Percentiles rank a stretch among this genome's conserved stretches.
phyloP scores from a whole-genome alignment of 2,797 vertebrate species.

The Mus caroli region DNA sequence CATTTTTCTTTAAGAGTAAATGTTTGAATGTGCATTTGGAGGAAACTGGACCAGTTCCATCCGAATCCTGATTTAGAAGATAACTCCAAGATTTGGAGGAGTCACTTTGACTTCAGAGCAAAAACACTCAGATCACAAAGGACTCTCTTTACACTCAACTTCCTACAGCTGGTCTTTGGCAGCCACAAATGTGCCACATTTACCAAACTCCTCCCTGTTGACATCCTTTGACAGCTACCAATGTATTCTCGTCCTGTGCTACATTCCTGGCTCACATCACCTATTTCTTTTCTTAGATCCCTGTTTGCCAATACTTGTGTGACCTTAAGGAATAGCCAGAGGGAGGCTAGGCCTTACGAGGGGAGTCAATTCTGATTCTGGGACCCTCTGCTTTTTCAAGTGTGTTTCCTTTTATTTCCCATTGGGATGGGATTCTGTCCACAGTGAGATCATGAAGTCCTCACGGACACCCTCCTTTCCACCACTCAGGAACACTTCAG shows the following conservation, averaged over 20 bases:
- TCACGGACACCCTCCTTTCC: not conserved
- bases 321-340: not conserved
- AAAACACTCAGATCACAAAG: not conserved
- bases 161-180: not conserved
- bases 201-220: not conserved
- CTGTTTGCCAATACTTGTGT: not conserved
- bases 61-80: conserved; percentile 17
- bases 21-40: conserved; percentile 14
- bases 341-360: not conserved
- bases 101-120: conserved; percentile 48
- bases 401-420: not conserved
- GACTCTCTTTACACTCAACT: conserved; percentile 2
- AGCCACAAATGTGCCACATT: not conserved
- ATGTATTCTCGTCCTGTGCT: not conserved
- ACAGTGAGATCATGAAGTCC: not conserved
- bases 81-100: conserved; percentile 21
- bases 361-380: not conserved
- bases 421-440: not conserved
- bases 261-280: not conserved
- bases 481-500: not conserved
- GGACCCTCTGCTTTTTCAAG: not conserved
- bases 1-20: conserved; percentile 8
- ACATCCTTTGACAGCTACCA: not conserved
- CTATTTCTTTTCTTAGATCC: not conserved
- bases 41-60: not conserved